phyloP scores from a whole-genome alignment of 92 coral and sea anemone species.

The Umimayanthus kanabou region DNA sequence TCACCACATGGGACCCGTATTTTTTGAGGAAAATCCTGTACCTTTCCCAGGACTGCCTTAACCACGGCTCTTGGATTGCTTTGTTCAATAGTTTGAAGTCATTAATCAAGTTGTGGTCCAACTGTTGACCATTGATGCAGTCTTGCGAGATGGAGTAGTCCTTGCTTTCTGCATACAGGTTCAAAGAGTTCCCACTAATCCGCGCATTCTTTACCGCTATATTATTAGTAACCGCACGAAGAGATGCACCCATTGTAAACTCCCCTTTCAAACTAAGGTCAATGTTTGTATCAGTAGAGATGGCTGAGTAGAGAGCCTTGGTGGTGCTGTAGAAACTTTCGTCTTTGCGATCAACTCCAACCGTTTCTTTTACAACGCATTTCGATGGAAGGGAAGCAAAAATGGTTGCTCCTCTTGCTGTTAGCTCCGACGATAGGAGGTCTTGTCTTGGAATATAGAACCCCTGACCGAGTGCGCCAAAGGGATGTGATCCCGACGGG shows the following conservation, averaged over 20 bases:
- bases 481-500: neutral
- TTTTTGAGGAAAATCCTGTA: conserved; percentile 48
- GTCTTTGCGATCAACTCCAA: conserved; percentile 14
- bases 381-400: conserved; percentile 20
- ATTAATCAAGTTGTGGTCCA: conserved; percentile 18
- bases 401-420: conserved; percentile 49
- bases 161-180: conserved; percentile 31
- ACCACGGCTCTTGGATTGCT: conserved; percentile 42
- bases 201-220: conserved; percentile 36
- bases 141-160: conserved; percentile 45
- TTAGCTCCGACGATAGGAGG: conserved; percentile 49
- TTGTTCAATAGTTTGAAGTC: conserved; percentile 36
- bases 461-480: conserved; percentile 53
- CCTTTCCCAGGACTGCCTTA: conserved; percentile 36
- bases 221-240: conserved; percentile 49
- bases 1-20: conserved; percentile 62
- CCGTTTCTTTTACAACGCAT: conserved; percentile 5
- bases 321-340: conserved; percentile 41
- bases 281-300: conserved; percentile 48
- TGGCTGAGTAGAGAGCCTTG: conserved; percentile 40
- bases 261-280: conserved; percentile 31
- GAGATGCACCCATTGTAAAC: conserved; percentile 45
- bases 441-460: conserved; percentile 56
- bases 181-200: conserved; percentile 42
- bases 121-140: conserved; percentile 43